These are phyloP conservation scores for Paraescarpia echinospica DNA, from an alignment of 1,140 invertebrate species.

Conservation along the genomic window DNA sequence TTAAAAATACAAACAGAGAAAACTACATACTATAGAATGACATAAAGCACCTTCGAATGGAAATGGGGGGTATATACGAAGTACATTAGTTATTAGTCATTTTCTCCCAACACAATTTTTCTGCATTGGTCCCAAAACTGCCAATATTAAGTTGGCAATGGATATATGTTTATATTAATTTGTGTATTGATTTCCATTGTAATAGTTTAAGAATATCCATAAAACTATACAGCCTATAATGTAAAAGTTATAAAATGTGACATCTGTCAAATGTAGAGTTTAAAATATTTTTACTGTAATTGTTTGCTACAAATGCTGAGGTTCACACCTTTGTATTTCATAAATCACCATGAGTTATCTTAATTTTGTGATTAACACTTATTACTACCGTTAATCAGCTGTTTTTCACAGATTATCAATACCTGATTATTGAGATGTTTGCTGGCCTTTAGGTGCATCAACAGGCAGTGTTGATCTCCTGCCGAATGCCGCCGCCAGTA, in stretches of 20 bases:
- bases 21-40: too few species aligned
- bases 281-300: not conserved
- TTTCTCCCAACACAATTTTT: too few species aligned
- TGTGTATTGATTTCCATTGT: not conserved
- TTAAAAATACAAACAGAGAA: too few species aligned
- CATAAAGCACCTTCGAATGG: too few species aligned
- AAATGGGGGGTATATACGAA: too few species aligned
- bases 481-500: constrained; percentile 74
- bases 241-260: not conserved
- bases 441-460: constrained; percentile 64
- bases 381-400: not conserved
- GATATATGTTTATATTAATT: not conserved
- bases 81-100: too few species aligned
- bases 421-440: not conserved
- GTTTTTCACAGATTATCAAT: not conserved
- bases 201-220: not conserved
- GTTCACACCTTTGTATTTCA: not conserved
- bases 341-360: not conserved
- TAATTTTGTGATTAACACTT: not conserved
- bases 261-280: not conserved
- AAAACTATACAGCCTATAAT: not conserved
- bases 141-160: not conserved
- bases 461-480: constrained; percentile 76
- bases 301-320: not conserved
- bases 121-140: too few species aligned